Percentiles rank a stretch among this genome's conserved stretches.
These are phyloP conservation scores for Himalopsyche kuldschensis DNA, from an alignment of 2,888 invertebrate species.

Conservation along the genomic window DNA sequence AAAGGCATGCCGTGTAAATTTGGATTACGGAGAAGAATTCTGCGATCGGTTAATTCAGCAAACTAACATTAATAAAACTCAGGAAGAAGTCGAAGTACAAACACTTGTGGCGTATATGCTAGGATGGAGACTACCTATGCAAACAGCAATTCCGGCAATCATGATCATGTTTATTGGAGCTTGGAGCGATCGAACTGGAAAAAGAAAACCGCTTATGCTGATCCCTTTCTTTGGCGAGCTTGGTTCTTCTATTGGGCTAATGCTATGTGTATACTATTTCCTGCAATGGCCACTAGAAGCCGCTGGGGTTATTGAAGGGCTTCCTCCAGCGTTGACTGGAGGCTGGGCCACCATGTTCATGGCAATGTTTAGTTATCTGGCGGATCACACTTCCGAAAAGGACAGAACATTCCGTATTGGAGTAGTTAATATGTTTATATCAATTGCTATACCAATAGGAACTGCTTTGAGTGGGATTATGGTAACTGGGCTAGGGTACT, in stretches of 20 bases:
- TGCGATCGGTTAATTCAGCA: conserved; percentile 53
- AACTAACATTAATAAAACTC: conserved; percentile 46
- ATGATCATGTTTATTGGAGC: conserved; percentile 62
- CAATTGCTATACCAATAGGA: conserved; percentile 56
- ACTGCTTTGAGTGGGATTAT: conserved; percentile 58
- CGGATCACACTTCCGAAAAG: conserved; percentile 61
- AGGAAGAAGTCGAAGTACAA: conserved; percentile 51
- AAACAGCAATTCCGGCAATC: conserved; percentile 60
- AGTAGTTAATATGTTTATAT: conserved; percentile 59
- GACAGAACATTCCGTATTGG: conserved; percentile 65
- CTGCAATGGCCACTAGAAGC: conserved; percentile 60
- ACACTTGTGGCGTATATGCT: conserved; percentile 57
- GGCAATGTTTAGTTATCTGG: conserved; percentile 64
- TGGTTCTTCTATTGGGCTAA: conserved; percentile 54
- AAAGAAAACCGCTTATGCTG: conserved; percentile 61
- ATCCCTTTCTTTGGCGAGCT: conserved; percentile 61
- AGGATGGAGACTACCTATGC: conserved; percentile 59
- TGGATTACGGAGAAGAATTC: conserved; percentile 53
- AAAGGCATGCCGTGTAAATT: conserved; percentile 60
- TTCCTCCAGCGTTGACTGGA: conserved; percentile 62
- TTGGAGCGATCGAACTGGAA: conserved; percentile 64
- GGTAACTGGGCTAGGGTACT: conserved; percentile 53
- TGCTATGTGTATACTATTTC: conserved; percentile 59
- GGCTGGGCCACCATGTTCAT: conserved; percentile 60
- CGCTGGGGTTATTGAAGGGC: conserved; percentile 58